phyloP scores from a whole-genome alignment of 2,888 invertebrate species.

The Mamestra brassicae region DNA sequence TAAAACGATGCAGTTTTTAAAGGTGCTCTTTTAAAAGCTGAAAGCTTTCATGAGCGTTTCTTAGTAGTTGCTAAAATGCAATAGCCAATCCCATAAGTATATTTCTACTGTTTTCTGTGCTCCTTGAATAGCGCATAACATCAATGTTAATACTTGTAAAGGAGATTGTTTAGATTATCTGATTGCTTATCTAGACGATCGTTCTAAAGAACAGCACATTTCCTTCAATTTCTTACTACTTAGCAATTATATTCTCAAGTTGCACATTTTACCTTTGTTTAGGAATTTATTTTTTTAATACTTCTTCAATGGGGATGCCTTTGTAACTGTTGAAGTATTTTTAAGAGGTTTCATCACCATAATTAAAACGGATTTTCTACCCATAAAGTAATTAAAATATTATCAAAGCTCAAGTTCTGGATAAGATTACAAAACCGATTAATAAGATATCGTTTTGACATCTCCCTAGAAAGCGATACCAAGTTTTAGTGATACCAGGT shows the following conservation, averaged over 20 bases:
- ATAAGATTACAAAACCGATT: constrained; percentile 53
- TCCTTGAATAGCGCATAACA: neutral
- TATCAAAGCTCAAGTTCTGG: constrained; percentile 33
- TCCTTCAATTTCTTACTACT: constrained; percentile 11
- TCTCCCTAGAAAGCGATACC: constrained; percentile 50
- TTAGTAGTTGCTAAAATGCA: too few relatives aligned
- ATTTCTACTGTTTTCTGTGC: neutral
- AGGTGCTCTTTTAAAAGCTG: constrained; percentile 5
- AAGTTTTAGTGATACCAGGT: constrained; percentile 36
- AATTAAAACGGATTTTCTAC: constrained; percentile 32
- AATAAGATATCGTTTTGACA: constrained; percentile 53
- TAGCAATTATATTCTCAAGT: constrained; percentile 12
- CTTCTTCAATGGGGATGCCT: neutral
- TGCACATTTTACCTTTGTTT: constrained; percentile 27
- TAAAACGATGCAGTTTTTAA: constrained; percentile 5
- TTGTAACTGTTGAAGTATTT: constrained; percentile 7
- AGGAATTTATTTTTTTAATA: too few relatives aligned
- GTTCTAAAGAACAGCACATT: constrained; percentile 34
- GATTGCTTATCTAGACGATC: constrained; percentile 31
- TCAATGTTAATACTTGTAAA: constrained; percentile 9
- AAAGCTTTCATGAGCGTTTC: constrained; percentile 25
- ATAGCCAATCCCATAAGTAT: neutral
- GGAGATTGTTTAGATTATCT: constrained; percentile 13
- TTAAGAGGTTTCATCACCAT: constrained; percentile 9
- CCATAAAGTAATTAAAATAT: constrained; percentile 41